Percentiles rank a stretch among this genome's conserved stretches.
These are phyloP conservation scores for Sebastes kiyomatsui DNA, from an alignment of 2,797 vertebrate species.

Conservation along the genomic window DNA sequence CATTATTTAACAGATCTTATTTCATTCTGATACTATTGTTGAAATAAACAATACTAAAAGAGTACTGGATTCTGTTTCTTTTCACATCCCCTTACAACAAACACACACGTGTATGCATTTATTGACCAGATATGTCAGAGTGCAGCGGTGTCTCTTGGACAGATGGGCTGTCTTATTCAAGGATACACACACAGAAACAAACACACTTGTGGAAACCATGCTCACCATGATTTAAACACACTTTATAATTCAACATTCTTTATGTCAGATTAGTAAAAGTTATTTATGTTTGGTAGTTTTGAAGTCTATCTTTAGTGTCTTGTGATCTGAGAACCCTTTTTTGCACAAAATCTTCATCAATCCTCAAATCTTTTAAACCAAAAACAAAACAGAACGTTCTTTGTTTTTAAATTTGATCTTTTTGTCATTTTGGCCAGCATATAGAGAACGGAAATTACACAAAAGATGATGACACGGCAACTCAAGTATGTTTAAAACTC, in stretches of 20 bases:
- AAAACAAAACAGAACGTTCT: not conserved
- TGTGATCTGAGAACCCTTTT: not conserved
- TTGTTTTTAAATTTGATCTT: not conserved
- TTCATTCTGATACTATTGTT: not conserved
- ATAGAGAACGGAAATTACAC: not conserved
- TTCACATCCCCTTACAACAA: not conserved
- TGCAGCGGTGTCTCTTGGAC: not conserved
- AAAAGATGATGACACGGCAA: not conserved
- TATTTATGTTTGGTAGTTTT: not conserved
- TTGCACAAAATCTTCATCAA: not conserved
- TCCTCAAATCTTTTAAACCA: not conserved
- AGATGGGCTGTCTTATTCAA: not conserved
- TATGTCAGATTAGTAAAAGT: not conserved
- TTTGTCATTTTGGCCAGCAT: not conserved
- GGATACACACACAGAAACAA: slow-evolving; percentile 1
- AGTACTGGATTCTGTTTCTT: not conserved
- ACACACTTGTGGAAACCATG: not conserved
- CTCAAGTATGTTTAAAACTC: not conserved
- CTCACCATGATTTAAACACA: not conserved
- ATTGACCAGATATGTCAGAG: not conserved
- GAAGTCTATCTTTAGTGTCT: not conserved
- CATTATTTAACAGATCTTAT: not conserved
- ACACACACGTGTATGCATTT: not conserved
- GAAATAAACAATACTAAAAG: not conserved
- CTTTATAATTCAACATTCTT: not conserved